These are phyloP conservation scores for Columba livia DNA, from an alignment of 2,113 vertebrate species.

Conservation along the genomic window DNA sequence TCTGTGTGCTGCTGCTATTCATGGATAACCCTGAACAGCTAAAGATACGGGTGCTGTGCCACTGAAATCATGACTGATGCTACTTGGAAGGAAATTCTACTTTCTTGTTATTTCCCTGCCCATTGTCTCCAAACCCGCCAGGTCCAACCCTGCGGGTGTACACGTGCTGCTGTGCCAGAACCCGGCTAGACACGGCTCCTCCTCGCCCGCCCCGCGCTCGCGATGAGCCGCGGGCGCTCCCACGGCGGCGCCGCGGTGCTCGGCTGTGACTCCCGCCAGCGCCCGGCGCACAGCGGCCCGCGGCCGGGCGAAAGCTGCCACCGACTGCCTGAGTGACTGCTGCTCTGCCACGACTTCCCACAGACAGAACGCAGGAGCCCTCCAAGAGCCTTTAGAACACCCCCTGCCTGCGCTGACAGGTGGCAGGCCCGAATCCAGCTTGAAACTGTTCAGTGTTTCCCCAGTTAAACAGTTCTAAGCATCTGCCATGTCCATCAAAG, in stretches of 20 bases:
- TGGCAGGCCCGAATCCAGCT: too few species aligned
- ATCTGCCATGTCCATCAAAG: too few species aligned
- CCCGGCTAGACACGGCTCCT: neutral
- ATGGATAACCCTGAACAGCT: neutral
- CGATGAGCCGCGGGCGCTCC: neutral
- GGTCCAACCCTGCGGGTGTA: neutral
- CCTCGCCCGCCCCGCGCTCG: neutral
- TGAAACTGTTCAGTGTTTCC: too few species aligned
- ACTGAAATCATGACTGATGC: neutral
- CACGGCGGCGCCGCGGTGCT: neutral
- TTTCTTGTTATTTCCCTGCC: neutral
- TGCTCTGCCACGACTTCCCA: too few species aligned
- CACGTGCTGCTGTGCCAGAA: neutral
- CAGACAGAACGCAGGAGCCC: too few species aligned
- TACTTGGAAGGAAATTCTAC: neutral
- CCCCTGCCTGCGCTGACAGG: too few species aligned
- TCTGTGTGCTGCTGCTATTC: neutral
- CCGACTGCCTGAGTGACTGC: too few species aligned
- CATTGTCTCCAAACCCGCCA: neutral
- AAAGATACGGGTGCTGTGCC: neutral
- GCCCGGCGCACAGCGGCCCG: too few species aligned
- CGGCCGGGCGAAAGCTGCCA: too few species aligned
- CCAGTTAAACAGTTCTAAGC: too few species aligned
- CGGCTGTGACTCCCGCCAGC: neutral
- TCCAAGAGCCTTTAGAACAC: too few species aligned